Evolutionary conservation across 2,888 invertebrate genomes (phyloP), one percentile per base, ranked within the genome.

Genomic region (Temnothorax rugatulus): DNA sequence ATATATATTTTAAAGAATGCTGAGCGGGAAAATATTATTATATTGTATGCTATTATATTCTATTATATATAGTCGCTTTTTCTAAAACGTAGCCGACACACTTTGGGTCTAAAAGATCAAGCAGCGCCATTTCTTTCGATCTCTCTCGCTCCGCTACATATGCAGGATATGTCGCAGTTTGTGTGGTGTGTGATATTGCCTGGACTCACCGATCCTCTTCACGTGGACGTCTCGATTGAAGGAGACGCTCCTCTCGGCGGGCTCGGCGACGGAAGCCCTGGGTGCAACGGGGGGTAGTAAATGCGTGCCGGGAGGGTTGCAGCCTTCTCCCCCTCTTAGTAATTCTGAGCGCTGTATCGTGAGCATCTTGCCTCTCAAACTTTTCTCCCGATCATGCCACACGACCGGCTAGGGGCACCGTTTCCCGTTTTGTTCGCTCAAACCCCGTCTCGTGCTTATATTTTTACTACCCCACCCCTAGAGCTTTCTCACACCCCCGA

Each of bases 171-270:
- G 87, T 91, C 89, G 66, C 38, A 66, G 88, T 86, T 81, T 38
- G 82, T 89, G 86, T 88, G 90, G 59, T 73, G 93, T 73, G 93
- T 92, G 93, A 90, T 91, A 91, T 91, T 92, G 92, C 92, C 93
- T 92, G 92, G 93, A 95, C 97, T 97, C 96, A 97, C 98, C 97
- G 96, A 98, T 98, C 96, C 98, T 96, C 95, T 98, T 98, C 94
- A 98, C 97, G 96, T 98, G 98, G 93, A 98, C 98, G 96, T 98
- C 98, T 95, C 97, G 96, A 96, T 98, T 98, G 96, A 98, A 98
- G 95, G 98, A 98, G 93, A 98, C 98, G 93, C 97, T 96, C 90
- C 96, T 97, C 95, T 96, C 97, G 95, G 95, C 95, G 90, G 93
- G 94, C 92, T 89, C 94, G 94, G 92, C 95, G 82, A 88, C 88